A percentile compares a stretch with the other conserved stretches of the same genome.
These are phyloP conservation scores for Phyllotreta striolata DNA, from an alignment of 2,888 invertebrate genomes.

Conservation along the genomic window DNA sequence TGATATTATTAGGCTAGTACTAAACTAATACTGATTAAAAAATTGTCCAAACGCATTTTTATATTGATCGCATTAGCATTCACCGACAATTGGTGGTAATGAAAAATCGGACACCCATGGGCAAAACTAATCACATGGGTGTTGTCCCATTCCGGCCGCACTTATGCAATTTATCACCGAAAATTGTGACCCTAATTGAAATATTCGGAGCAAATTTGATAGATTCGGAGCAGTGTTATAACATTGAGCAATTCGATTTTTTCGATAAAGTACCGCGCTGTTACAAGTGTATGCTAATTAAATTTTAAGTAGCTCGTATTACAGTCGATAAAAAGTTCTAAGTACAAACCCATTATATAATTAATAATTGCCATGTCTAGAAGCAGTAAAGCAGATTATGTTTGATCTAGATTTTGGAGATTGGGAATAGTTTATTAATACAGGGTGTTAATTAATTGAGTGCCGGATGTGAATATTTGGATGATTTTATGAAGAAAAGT, in stretches of 20 bases:
- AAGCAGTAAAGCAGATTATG: no score
- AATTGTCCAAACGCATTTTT: constrained; percentile 34
- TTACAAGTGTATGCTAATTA: constrained; percentile 15
- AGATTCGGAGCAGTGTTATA: constrained; percentile 29
- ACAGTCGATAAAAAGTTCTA: not conserved
- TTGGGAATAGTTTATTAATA: no score
- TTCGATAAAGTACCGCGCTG: constrained; percentile 11
- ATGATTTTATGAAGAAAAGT: no score
- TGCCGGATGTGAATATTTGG: no score
- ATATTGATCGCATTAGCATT: constrained; percentile 31
- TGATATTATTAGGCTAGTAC: constrained; percentile 20
- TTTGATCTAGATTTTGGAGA: no score
- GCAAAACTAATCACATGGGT: constrained; percentile 23
- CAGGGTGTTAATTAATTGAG: no score
- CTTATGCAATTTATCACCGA: constrained; percentile 33
- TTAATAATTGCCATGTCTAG: no score
- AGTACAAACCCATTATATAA: no score
- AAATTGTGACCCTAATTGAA: constrained; percentile 32
- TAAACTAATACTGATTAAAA: constrained; percentile 36
- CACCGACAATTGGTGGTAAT: constrained; percentile 26
- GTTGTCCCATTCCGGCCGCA: constrained; percentile 19
- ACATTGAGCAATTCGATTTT: not conserved
- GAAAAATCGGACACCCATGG: constrained; percentile 24
- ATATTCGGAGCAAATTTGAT: constrained; percentile 28
- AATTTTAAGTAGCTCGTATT: constrained; percentile 1